Base-by-base conservation (phyloP, 1,140 invertebrate species). In the Plectrocnemia conspersa region DNA sequence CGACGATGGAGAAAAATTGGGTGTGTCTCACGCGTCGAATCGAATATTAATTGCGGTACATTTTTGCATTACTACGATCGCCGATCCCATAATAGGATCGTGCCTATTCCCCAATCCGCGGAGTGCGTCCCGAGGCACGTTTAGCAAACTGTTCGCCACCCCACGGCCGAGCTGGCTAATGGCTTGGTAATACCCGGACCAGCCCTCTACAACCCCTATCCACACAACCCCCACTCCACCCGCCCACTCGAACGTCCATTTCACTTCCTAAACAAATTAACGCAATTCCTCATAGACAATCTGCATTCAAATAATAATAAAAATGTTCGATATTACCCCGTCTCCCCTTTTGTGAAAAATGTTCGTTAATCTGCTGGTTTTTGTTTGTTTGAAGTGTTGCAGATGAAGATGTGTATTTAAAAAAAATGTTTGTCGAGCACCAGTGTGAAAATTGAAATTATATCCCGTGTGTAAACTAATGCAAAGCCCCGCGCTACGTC, bases 381-480 rank as follows among this genome's bases (percentile, higher is more conserved):
- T n/a, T n/a, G n/a, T n/a, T n/a, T n/a, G n/a, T n/a, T n/a, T n/a
- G n/a, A n/a, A n/a, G n/a, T n/a, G n/a, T n/a, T n/a, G n/a, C n/a
- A n/a, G n/a, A n/a, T n/a, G n/a, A n/a, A 36, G 5, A 36, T 36
- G n/a, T 36, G 16, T 4, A 36, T 13, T 4, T 29, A n/a, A n/a
- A 38, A 29, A n/a, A 32, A 13, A 2, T 47, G 23, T 47, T 45
- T 45, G 21, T 4, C 11, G 54, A 48, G 41, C 54, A 47, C 54
- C 54, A 48, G 54, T 56, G 54, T 42, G 33, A 13, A 56, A 47
- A 48, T 47, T 18, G 44, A 46, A 56, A 56, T 48, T 56, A 56
- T 48, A 56, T 56, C 54, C 44, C 25, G 22, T 56, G 38, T 41
- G 54, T 27, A 56, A 56, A 56, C 54, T 56, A 16, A 18, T n/a